phyloP scores from a whole-genome alignment of 2,797 vertebrate genomes.

The Phataginus tricuspis region DNA sequence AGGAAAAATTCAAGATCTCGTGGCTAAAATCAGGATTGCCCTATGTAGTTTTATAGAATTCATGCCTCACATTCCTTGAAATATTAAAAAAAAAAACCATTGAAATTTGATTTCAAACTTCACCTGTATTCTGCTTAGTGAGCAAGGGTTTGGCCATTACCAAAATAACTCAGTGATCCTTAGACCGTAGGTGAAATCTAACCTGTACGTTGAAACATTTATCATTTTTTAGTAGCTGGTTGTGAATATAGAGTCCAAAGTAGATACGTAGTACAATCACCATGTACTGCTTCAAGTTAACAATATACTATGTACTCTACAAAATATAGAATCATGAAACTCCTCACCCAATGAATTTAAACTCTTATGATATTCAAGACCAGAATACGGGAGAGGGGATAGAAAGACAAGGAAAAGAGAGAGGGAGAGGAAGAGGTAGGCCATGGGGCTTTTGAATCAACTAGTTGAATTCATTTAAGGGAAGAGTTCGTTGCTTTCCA shows the following conservation, averaged over 20 bases:
- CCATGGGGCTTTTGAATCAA: conserved; percentile 40
- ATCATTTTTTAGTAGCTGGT: conserved; percentile 36
- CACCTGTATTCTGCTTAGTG: not conserved
- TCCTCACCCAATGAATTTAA: conserved; percentile 33
- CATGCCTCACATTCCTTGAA: not conserved
- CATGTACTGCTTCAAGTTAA: conserved; percentile 40
- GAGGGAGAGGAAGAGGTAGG: not conserved
- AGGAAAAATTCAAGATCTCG: not conserved
- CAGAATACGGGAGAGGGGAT: not conserved
- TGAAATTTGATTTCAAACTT: not conserved
- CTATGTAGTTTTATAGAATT: not conserved
- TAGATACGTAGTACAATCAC: not conserved
- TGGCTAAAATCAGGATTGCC: not conserved
- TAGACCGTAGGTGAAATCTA: not conserved
- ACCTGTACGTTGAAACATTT: not conserved
- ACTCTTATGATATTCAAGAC: conserved; percentile 20
- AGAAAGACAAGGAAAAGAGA: conserved; percentile 12
- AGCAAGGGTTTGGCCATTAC: not conserved
- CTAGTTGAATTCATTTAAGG: conserved; percentile 34
- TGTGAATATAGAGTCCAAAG: conserved; percentile 13
- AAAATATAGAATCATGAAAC: conserved; percentile 27
- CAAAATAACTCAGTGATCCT: not conserved
- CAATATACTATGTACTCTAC: conserved; percentile 26
- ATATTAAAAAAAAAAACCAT: conserved; percentile 22
- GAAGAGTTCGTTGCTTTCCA: conserved; percentile 30